Percentiles rank a stretch among this genome's conserved stretches.
phyloP scores from a whole-genome alignment of 30 jellyfish, hydroid and myxozoan species.

The Aurelia sp. region DNA sequence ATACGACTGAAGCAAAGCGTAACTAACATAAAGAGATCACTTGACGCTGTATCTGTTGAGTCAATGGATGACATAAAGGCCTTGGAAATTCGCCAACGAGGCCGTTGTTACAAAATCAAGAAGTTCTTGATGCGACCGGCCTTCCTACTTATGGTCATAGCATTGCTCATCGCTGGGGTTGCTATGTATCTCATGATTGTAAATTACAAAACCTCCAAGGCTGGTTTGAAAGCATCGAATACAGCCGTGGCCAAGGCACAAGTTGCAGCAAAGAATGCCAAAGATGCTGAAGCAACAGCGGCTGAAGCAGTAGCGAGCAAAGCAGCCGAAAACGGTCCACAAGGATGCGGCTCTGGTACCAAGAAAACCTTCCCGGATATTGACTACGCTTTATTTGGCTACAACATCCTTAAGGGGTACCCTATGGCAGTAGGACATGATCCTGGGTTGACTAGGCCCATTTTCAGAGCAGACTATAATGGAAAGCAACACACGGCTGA shows the following conservation, averaged over 20 bases:
- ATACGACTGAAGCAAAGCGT: constrained; percentile 14
- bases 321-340: neutral
- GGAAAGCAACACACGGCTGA: constrained; percentile 58
- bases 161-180: neutral
- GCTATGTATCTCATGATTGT: constrained; percentile 14
- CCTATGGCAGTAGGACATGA: constrained; percentile 81
- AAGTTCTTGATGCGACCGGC: constrained; percentile 18
- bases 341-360: constrained; percentile 28
- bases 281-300: neutral
- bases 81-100: neutral
- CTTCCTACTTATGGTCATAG: neutral
- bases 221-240: neutral
- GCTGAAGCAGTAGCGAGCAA: neutral
- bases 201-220: neutral
- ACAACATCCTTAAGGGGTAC: constrained; percentile 66
- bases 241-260: no score
- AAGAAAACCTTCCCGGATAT: constrained; percentile 66
- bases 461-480: constrained; percentile 48
- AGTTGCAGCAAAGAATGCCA: no score
- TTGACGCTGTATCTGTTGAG: neutral
- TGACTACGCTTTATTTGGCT: constrained; percentile 79
- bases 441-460: constrained; percentile 78
- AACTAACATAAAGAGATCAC: neutral
- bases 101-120: neutral
- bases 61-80: constrained; percentile 1